These are phyloP conservation scores for Hermatobates lingyangjiaoensis DNA, from an alignment of 1,140 invertebrate species.

Conservation along the genomic window DNA sequence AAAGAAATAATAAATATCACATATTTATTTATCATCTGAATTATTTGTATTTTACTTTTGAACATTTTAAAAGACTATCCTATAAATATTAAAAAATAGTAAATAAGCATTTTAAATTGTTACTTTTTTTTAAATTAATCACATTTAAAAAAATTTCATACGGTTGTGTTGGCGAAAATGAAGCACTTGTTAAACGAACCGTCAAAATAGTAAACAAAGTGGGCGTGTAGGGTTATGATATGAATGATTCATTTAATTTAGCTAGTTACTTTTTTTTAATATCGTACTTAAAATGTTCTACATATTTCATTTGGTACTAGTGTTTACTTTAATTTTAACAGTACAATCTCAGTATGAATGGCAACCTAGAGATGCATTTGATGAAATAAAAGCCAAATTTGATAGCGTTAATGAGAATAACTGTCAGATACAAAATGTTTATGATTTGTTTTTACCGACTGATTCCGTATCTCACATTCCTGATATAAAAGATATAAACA, in stretches of 20 bases:
- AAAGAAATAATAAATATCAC: neutral
- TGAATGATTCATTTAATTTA: neutral
- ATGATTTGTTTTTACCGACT: constrained; percentile 62
- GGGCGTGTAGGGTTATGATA: neutral
- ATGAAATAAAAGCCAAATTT: constrained; percentile 63
- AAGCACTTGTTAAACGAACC: constrained; percentile 5
- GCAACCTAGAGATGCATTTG: constrained; percentile 70
- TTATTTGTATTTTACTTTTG: too few relatives aligned
- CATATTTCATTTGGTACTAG: neutral
- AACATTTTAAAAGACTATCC: too few relatives aligned
- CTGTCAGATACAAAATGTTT: constrained; percentile 69
- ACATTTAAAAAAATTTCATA: too few relatives aligned
- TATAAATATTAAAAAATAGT: too few relatives aligned
- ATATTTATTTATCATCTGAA: neutral
- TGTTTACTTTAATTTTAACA: neutral
- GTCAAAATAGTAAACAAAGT: constrained; percentile 6
- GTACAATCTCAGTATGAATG: constrained; percentile 60
- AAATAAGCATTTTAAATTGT: too few relatives aligned
- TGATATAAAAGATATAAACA: constrained; percentile 85
- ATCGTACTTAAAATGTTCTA: too few relatives aligned
- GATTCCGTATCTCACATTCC: constrained; percentile 78
- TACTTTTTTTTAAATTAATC: too few relatives aligned
- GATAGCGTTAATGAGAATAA: constrained; percentile 65
- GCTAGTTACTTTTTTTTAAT: neutral
- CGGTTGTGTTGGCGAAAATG: constrained; percentile 3